Conservation (phyloP, 2,113 vertebrate species). For the Anarhynchus alexandrinus region DNA sequence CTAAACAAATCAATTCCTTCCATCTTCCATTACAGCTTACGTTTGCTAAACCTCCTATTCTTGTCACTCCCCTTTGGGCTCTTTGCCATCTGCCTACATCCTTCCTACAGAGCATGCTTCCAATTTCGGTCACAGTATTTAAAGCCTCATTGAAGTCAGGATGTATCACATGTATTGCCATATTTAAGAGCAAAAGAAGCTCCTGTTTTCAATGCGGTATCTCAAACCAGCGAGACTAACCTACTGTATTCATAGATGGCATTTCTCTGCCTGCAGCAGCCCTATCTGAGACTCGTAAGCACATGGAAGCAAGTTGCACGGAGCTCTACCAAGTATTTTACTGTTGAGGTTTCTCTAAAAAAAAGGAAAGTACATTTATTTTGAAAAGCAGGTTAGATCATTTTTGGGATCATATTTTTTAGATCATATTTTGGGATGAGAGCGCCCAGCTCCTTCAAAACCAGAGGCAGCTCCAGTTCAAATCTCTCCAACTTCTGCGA, state of each 20-base stretch:
- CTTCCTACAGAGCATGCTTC: not conserved
- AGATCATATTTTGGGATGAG: not conserved
- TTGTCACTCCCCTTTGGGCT: not conserved
- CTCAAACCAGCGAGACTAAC: not conserved
- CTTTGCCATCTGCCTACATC: not conserved
- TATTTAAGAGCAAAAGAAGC: not conserved
- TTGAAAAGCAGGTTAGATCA: not conserved
- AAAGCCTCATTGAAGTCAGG: not conserved
- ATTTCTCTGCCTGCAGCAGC: not conserved
- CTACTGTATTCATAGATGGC: not conserved
- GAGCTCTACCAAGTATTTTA: not conserved
- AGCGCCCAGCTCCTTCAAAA: not conserved
- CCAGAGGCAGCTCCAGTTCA: not conserved
- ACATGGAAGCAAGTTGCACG: not conserved
- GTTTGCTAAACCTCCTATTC: not conserved
- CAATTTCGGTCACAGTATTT: not conserved
- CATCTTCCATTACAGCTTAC: not conserved
- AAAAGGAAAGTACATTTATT: not conserved
- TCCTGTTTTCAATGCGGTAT: not conserved
- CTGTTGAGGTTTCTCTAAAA: not conserved
- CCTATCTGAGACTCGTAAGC: not conserved
- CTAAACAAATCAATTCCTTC: constrained; percentile 35
- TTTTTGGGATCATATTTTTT: no score
- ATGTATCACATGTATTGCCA: not conserved
- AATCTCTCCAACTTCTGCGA: not conserved